Evolutionary conservation across 2,797 vertebrate genomes (phyloP).

Genomic region (Moxostoma hubbsi): DNA sequence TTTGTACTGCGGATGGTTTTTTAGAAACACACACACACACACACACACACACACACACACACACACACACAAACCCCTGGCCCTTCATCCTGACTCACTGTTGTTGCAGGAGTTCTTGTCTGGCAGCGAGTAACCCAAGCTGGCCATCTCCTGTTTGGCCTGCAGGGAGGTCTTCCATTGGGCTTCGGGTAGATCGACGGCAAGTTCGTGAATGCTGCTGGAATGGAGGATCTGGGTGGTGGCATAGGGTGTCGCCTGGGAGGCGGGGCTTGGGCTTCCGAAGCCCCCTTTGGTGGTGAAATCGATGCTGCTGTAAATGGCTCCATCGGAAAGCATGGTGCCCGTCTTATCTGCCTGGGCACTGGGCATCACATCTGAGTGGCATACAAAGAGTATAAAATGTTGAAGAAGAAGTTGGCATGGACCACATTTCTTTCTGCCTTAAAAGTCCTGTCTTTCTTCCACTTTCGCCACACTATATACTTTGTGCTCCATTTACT

Average conservation of each 20-base stretch:
- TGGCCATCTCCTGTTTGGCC: slow-evolving; percentile 94
- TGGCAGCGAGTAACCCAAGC: slow-evolving; percentile 92
- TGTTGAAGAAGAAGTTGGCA: no score
- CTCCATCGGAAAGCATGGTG: slow-evolving; percentile 97
- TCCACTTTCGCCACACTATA: no score
- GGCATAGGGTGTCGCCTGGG: slow-evolving; percentile 95
- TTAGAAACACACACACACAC: neutral
- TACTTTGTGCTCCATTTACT: no score
- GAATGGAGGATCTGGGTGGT: slow-evolving; percentile 98
- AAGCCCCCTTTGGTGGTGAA: slow-evolving; percentile 96
- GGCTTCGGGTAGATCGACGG: slow-evolving; percentile 93
- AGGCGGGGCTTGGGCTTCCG: slow-evolving; percentile 92
- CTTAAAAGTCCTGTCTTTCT: no score
- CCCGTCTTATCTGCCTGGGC: slow-evolving; percentile 92
- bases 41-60: neutral
- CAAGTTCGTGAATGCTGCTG: slow-evolving; percentile 95
- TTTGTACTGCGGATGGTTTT: slow-evolving; percentile 8
- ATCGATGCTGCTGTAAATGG: slow-evolving; percentile 99
- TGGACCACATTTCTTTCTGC: no score
- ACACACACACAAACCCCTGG: neutral
- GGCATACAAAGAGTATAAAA: neutral
- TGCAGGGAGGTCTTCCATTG: slow-evolving; percentile 97
- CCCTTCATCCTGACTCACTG: slow-evolving; percentile 79
- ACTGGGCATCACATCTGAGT: slow-evolving; percentile 83
- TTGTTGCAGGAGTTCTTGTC: slow-evolving; percentile 98